Evolutionary conservation across 2,888 invertebrate genomes (phyloP).

Genomic region (Venustoraphidia nigricollis): DNA sequence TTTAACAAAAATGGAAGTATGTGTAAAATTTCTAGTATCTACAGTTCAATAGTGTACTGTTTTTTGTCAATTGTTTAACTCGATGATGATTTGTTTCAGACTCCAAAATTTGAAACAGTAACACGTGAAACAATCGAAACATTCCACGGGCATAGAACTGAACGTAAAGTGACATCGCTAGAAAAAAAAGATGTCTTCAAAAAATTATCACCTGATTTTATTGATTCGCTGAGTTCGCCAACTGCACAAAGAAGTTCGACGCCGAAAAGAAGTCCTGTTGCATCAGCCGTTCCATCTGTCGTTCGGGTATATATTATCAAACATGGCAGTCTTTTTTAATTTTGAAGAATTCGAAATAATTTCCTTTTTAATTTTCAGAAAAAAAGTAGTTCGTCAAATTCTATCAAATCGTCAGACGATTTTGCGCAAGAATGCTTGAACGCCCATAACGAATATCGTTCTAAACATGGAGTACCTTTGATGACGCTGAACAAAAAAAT

Average conservation of each 20-base stretch:
- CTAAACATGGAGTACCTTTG: constrained; percentile 37
- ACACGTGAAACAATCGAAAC: constrained; percentile 50
- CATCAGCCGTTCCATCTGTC: no score
- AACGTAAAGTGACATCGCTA: constrained; percentile 42
- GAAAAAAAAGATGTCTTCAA: constrained; percentile 37
- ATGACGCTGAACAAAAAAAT: constrained; percentile 37
- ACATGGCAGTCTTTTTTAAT: no score
- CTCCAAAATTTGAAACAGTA: constrained; percentile 45
- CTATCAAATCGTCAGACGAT: constrained; percentile 20
- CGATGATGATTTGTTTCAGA: constrained; percentile 22
- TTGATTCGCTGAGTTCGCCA: constrained; percentile 10
- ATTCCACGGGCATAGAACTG: constrained; percentile 43
- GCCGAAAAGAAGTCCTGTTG: no score
- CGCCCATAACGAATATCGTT: constrained; percentile 41
- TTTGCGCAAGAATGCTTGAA: constrained; percentile 35
- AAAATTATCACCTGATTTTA: constrained; percentile 23
- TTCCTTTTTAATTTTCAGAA: constrained; percentile 1
- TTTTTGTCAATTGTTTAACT: no score
- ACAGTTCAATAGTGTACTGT: no score
- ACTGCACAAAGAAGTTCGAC: constrained; percentile 1
- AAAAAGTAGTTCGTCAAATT: not conserved
- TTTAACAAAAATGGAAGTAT: no score
- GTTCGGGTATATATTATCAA: no score
- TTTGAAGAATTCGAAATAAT: constrained; percentile 1
- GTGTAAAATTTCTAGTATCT: no score